Evolutionary conservation across 2,113 vertebrate species (phyloP).

Genomic region (Gopherus flavomarginatus): DNA sequence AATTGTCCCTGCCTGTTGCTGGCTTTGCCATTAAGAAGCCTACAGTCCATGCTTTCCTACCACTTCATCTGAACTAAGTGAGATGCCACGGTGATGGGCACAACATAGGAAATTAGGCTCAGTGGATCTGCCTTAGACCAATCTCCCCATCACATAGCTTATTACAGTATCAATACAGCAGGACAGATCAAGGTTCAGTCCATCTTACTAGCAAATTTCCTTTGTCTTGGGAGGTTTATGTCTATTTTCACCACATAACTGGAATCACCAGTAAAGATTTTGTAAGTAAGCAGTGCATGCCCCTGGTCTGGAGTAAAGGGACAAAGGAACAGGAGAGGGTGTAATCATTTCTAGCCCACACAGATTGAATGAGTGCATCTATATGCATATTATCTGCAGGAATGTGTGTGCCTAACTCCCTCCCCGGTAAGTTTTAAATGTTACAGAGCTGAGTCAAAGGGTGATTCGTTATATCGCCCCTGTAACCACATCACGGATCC

Average conservation of each 20-base stretch:
- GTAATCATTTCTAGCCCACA: background rate
- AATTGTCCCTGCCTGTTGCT: background rate
- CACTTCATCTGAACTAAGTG: fast-evolving
- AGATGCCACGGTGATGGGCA: background rate
- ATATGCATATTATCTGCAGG: background rate
- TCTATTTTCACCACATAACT: background rate
- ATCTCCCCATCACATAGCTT: background rate
- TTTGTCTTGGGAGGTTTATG: background rate
- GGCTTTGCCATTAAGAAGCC: background rate
- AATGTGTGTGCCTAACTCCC: background rate
- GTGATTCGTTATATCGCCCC: conserved; percentile 42
- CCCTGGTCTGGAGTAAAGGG: background rate
- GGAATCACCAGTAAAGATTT: background rate
- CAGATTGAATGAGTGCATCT: background rate
- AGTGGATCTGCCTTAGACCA: background rate
- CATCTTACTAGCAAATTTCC: fast-evolving
- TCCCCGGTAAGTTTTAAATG: conserved; percentile 9
- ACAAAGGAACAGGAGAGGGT: background rate
- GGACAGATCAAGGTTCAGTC: fast-evolving
- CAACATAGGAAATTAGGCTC: background rate
- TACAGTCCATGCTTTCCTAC: fast-evolving
- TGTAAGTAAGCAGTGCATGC: fast-evolving
- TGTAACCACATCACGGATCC: background rate
- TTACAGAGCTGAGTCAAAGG: conserved; percentile 11
- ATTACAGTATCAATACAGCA: fast-evolving